phyloP scores from a whole-genome alignment of 2,113 vertebrate species.

The Oenanthe melanoleuca region DNA sequence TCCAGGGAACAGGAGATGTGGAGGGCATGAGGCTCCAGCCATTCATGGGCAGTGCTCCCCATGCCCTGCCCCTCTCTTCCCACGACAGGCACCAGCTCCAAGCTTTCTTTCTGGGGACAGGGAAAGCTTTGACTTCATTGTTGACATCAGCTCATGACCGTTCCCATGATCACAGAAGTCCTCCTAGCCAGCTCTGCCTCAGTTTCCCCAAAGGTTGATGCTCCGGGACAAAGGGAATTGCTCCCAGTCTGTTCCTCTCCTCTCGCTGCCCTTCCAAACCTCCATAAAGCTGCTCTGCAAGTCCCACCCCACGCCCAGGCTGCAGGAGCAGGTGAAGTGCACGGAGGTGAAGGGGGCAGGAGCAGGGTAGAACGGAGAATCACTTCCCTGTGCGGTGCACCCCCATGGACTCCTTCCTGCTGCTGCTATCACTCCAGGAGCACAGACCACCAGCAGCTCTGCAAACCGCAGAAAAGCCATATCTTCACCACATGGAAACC shows the following conservation, averaged over 20 bases:
- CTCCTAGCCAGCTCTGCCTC: not conserved
- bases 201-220: not conserved
- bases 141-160: not conserved
- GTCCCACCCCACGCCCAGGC: not conserved
- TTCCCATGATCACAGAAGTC: not conserved
- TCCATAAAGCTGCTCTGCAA: not conserved
- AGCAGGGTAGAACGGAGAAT: not conserved
- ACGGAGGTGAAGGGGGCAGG: not conserved
- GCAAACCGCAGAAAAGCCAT: not conserved
- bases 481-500: not conserved
- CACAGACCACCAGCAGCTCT: not conserved
- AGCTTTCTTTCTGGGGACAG: not conserved
- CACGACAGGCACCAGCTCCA: not conserved
- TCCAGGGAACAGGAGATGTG: not conserved
- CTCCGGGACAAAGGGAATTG: not conserved
- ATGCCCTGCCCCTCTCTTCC: not conserved
- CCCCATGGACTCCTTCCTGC: no score
- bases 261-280: not conserved
- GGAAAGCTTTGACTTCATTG: not conserved
- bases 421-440: not conserved
- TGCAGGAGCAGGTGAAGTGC: not conserved
- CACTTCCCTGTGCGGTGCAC: not conserved
- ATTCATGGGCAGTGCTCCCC: rapidly evolving
- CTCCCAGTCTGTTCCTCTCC: not conserved
- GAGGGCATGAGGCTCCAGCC: not conserved